These are phyloP conservation scores for Antheraea pernyi DNA, from an alignment of 1,140 invertebrate species.

Conservation along the genomic window DNA sequence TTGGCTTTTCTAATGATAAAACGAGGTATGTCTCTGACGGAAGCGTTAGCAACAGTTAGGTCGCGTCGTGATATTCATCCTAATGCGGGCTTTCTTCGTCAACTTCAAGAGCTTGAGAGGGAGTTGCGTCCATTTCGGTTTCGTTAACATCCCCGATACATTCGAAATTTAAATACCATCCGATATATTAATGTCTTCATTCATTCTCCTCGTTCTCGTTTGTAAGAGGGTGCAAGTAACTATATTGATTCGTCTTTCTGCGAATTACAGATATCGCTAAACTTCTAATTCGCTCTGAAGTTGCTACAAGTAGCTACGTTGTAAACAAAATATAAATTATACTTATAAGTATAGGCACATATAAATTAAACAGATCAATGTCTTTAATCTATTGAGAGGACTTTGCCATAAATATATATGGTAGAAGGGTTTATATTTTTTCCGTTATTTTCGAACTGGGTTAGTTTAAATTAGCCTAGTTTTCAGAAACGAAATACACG, in stretches of 20 bases:
- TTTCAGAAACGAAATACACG: too few relatives aligned
- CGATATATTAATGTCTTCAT: slow-evolving; percentile 27
- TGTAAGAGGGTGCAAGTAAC: slow-evolving; percentile 3
- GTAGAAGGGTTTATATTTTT: too few relatives aligned
- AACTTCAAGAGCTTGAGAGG: slow-evolving; percentile 86
- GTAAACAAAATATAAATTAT: too few relatives aligned
- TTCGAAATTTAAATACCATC: slow-evolving; percentile 18
- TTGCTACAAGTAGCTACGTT: too few relatives aligned
- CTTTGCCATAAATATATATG: too few relatives aligned
- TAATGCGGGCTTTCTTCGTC: slow-evolving; percentile 89
- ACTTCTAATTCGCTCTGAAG: too few relatives aligned
- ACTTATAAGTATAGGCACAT: too few relatives aligned
- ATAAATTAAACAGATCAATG: too few relatives aligned
- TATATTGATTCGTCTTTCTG: background rate
- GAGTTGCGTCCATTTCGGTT: slow-evolving; percentile 71
- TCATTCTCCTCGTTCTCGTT: slow-evolving; percentile 43
- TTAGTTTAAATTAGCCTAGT: too few relatives aligned
- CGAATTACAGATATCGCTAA: background rate
- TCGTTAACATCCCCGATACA: slow-evolving; percentile 52
- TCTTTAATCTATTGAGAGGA: too few relatives aligned
- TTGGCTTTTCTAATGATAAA: slow-evolving; percentile 92
- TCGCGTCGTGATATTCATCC: slow-evolving; percentile 86
- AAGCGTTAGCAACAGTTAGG: slow-evolving; percentile 86
- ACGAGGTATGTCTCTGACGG: slow-evolving; percentile 85
- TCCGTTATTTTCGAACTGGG: too few relatives aligned